Evolutionary conservation across 2,797 vertebrate genomes (phyloP).

Genomic region (Hipposideros larvatus): DNA sequence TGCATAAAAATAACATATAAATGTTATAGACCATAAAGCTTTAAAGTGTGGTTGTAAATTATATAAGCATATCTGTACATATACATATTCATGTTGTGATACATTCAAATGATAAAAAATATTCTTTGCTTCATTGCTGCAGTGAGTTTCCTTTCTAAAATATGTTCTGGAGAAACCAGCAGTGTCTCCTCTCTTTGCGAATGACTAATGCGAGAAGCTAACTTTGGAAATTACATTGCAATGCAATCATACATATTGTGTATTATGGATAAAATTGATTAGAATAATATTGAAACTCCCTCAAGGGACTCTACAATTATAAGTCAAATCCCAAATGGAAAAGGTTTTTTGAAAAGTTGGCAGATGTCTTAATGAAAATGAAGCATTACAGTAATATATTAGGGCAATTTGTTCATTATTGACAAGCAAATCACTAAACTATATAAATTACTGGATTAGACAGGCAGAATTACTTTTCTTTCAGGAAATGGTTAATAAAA

Average conservation of each 20-base stretch:
- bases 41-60: conserved; percentile 46
- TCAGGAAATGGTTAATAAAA: conserved; percentile 89
- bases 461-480: conserved; percentile 89
- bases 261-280: conserved; percentile 91
- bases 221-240: conserved; percentile 90
- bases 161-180: conserved; percentile 71
- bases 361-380: conserved; percentile 94
- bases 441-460: conserved; percentile 90
- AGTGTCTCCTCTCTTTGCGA: conserved; percentile 78
- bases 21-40: conserved; percentile 78
- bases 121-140: conserved; percentile 52
- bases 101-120: conserved; percentile 79
- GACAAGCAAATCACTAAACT: conserved; percentile 91
- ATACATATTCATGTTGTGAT: conserved; percentile 78
- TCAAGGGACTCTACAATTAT: conserved; percentile 90
- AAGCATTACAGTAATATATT: conserved; percentile 93
- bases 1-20: conserved; percentile 83
- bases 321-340: conserved; percentile 90
- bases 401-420: conserved; percentile 91
- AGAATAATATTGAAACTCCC: conserved; percentile 92
- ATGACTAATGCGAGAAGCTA: conserved; percentile 89
- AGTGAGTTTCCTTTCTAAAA: conserved; percentile 77
- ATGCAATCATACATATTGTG: conserved; percentile 91
- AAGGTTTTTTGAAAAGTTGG: conserved; percentile 90
- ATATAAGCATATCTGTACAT: conserved; percentile 77